Evolutionary conservation across 2,888 invertebrate species (phyloP).

Genomic region (Tiliacea aurago): DNA sequence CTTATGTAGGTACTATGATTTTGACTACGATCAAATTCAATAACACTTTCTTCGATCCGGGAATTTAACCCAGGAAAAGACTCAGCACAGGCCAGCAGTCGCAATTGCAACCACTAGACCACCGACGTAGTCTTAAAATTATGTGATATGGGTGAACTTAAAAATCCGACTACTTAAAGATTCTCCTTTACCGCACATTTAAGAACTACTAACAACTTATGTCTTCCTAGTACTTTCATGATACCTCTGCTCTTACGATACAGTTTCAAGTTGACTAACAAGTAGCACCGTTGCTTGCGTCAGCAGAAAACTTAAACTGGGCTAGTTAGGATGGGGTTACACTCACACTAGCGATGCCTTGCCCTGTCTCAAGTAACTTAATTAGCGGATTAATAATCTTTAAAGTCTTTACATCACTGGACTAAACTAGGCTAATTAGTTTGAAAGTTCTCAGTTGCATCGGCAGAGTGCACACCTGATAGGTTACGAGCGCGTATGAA

Average conservation of each 20-base stretch:
- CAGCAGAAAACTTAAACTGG: conserved; percentile 30
- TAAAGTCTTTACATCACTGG: too few species aligned
- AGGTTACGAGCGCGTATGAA: background rate
- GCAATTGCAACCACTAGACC: too few species aligned
- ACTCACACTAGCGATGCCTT: background rate
- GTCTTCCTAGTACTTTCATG: conserved; percentile 17
- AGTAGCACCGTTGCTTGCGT: conserved; percentile 6
- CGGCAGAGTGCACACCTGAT: conserved; percentile 13
- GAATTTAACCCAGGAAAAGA: too few species aligned
- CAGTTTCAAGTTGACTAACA: conserved; percentile 35
- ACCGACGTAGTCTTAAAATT: too few species aligned
- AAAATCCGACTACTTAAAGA: background rate
- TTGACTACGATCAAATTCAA: too few species aligned
- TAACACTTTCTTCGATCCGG: too few species aligned
- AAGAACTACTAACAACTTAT: conserved; percentile 6
- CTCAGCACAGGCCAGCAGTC: too few species aligned
- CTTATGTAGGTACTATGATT: too few species aligned
- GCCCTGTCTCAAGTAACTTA: conserved; percentile 44
- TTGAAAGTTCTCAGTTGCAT: conserved; percentile 42
- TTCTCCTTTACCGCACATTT: background rate
- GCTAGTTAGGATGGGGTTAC: background rate
- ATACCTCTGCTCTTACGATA: conserved; percentile 6
- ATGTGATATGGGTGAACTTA: too few species aligned
- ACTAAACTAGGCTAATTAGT: conserved; percentile 51
- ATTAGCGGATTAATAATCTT: conserved; percentile 45